These are phyloP conservation scores for Lepeophtheirus nordmannii DNA, from an alignment of 2,888 invertebrate species.

Conservation along the genomic window DNA sequence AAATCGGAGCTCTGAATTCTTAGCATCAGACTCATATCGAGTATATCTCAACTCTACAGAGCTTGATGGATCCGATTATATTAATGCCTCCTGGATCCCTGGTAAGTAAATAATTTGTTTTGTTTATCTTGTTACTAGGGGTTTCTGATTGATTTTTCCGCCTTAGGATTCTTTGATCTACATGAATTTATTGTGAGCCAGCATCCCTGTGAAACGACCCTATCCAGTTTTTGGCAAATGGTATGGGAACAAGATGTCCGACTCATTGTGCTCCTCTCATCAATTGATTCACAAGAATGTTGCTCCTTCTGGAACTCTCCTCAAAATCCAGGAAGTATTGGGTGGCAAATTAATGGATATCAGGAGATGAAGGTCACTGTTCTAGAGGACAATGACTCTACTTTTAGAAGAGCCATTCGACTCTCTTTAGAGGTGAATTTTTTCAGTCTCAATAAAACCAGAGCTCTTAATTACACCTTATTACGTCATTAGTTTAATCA, in stretches of 20 bases:
- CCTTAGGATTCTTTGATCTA: slow-evolving; percentile 55
- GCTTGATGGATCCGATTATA: slow-evolving; percentile 74
- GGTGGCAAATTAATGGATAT: not conserved
- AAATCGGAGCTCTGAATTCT: slow-evolving; percentile 59
- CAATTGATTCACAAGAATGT: slow-evolving; percentile 46
- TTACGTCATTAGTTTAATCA: not conserved
- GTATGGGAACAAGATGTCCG: slow-evolving; percentile 87
- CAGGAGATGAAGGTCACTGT: slow-evolving; percentile 13
- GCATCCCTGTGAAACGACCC: slow-evolving; percentile 61
- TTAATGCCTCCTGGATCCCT: slow-evolving; percentile 73
- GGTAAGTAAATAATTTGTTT: slow-evolving; percentile 10
- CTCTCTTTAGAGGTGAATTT: not conserved
- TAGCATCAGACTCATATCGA: slow-evolving; percentile 65
- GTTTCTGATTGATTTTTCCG: not conserved
- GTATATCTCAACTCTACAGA: slow-evolving; percentile 72
- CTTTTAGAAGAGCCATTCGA: slow-evolving; percentile 9
- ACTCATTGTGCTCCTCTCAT: slow-evolving; percentile 17
- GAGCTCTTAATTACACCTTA: too few species aligned
- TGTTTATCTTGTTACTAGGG: too few species aligned
- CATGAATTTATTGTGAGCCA: slow-evolving; percentile 87
- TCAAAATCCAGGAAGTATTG: not conserved
- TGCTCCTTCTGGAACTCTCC: slow-evolving; percentile 65
- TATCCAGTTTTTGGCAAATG: slow-evolving; percentile 81
- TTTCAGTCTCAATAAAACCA: too few species aligned
- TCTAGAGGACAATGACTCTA: slow-evolving; percentile 3